A percentile compares a stretch with the other conserved stretches of the same genome.
These are phyloP conservation scores for Dermatophagoides farinae DNA, from an alignment of 1,140 invertebrate genomes.

Conservation along the genomic window DNA sequence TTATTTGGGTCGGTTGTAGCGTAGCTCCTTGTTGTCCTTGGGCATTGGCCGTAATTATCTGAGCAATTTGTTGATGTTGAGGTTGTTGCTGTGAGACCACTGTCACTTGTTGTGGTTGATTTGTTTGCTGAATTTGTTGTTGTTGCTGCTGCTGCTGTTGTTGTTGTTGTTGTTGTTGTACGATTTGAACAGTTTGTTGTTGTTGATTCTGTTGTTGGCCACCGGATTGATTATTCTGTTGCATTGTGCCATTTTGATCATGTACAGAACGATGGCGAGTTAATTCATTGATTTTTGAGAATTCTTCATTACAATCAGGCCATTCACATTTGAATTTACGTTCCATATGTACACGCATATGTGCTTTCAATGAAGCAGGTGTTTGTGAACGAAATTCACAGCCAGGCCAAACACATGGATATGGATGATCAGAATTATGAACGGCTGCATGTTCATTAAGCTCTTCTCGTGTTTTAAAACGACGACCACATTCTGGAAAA, in stretches of 20 bases:
- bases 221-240: background rate
- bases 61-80: constrained; percentile 1
- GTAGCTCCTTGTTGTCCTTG: constrained; percentile 1
- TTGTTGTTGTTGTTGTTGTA: background rate
- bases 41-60: background rate
- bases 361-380: constrained; percentile 3
- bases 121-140: background rate
- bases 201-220: background rate
- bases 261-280: background rate
- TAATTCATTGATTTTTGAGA: background rate
- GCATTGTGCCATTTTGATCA: background rate
- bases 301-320: constrained; percentile 3
- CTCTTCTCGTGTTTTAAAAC: constrained; percentile 7
- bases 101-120: background rate
- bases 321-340: constrained; percentile 6
- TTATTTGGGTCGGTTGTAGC: background rate
- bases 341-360: constrained; percentile 8
- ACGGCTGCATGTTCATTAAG: constrained; percentile 7
- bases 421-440: constrained; percentile 2
- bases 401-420: constrained; percentile 9
- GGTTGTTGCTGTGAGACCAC: background rate
- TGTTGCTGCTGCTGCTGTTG: background rate
- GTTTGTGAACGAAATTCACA: constrained; percentile 10
- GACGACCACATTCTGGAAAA: constrained; percentile 5
- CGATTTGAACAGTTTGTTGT: background rate